Evolutionary conservation across 2,797 vertebrate genomes (phyloP), one percentile per base, ranked within the genome.

Genomic region (Petrocephalus sullivani): DNA sequence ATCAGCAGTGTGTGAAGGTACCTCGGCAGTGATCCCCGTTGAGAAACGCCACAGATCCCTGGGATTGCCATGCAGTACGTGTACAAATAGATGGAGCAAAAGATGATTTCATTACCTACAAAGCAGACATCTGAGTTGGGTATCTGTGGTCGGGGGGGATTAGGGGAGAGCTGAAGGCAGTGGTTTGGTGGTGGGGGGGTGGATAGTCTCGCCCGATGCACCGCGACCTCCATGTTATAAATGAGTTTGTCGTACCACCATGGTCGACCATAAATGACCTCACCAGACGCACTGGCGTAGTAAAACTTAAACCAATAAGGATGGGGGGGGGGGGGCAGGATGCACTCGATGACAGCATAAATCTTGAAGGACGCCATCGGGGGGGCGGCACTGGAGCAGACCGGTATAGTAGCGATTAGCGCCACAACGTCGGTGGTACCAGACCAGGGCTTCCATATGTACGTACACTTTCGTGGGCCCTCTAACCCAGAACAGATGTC

Each of bases 401-500:
- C 89, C 94, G 93, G 90, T 90, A 90, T 92, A 90, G 89, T 90
- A 93, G 92, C 90, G 91, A 91, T 95, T 92, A 93, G 92, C 95
- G 91, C 91, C 91, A 93, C 94, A 95, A 93, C 95, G 93, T 96
- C 94, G 91, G 90, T 92, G 91, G 93, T 28, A 93, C 95, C 94
- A 92, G 92, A 94, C 94, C 96, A 94, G 93, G 90, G 89, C 95
- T 96, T 97, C 96, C 93, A 97, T 96, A 97, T 96, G 95, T 95
- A 96, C 94, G 95, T 92, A 89, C 91, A 88, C 96, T 92, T 95
- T 95, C 95, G 93, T 92, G 92, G 94, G 94, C 93, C 92, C 91
- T 97, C 96, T 97, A 96, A 95, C 91, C 96, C 95, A 93, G 93
- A 97, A 96, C 97, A 99, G 97, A 98, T 99, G 98, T 96, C 93